Conservation (phyloP, 2,113 vertebrate species). For the Cyprinodon tularosa region DNA sequence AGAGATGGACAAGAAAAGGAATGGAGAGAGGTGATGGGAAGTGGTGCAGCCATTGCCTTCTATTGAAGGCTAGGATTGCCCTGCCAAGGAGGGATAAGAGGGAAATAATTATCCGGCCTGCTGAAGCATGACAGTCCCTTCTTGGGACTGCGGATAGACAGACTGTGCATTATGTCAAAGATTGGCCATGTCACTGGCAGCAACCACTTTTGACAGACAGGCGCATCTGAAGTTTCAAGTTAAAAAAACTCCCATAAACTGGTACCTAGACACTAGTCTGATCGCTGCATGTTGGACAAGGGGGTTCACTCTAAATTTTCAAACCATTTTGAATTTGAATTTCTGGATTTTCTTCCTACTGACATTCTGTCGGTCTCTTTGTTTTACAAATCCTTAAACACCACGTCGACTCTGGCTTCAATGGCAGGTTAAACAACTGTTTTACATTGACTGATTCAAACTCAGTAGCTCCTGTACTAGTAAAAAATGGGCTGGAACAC, state of each 20-base stretch:
- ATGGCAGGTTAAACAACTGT: neutral
- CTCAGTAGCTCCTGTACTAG: no score
- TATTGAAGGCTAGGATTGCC: constrained; percentile 79
- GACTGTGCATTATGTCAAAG: constrained; percentile 79
- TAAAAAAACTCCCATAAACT: constrained; percentile 42
- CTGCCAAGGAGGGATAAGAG: constrained; percentile 83
- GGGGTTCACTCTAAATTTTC: neutral
- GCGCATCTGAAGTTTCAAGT: constrained; percentile 61
- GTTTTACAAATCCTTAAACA: no score
- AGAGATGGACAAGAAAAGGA: constrained; percentile 66
- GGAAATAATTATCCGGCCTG: constrained; percentile 85
- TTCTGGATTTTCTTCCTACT: neutral
- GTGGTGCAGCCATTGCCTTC: constrained; percentile 63
- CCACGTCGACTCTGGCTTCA: no score
- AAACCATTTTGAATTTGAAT: neutral
- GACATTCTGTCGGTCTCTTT: no score
- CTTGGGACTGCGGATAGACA: constrained; percentile 75
- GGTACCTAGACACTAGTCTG: constrained; percentile 45
- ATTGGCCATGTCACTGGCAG: constrained; percentile 66
- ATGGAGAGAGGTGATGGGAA: constrained; percentile 62
- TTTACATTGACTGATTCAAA: neutral
- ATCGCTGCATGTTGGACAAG: constrained; percentile 39
- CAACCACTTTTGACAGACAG: constrained; percentile 77
- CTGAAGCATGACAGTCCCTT: constrained; percentile 84
- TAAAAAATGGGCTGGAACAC: no score